phyloP scores from a whole-genome alignment of 2,113 vertebrate genomes.

The Protomyctophum bolini region DNA sequence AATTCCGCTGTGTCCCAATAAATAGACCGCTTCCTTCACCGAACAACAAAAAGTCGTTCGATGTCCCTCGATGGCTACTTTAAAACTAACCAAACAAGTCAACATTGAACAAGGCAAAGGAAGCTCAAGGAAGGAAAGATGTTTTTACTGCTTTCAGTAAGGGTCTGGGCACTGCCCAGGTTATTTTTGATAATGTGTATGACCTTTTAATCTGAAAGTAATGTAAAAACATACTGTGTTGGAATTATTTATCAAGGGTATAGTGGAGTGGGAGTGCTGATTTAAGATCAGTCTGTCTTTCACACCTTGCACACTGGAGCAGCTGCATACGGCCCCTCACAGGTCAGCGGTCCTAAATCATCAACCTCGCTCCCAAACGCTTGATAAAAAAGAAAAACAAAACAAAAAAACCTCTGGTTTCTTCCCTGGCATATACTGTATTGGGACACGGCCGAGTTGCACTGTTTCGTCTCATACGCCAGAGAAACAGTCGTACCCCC shows the following conservation, averaged over 20 bases:
- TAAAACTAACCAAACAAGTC: background rate
- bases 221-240: background rate
- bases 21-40: conserved; percentile 6
- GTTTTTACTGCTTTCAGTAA: conserved; percentile 4
- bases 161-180: background rate
- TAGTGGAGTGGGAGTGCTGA: conserved; percentile 1
- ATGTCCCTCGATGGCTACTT: too few relatives aligned
- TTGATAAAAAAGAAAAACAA: background rate
- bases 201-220: conserved; percentile 10
- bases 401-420: background rate
- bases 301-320: background rate
- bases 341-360: conserved; percentile 15
- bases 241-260: conserved; percentile 3
- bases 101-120: background rate
- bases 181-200: background rate
- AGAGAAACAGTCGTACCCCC: conserved; percentile 54
- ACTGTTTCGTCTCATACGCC: conserved; percentile 50
- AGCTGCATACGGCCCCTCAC: too few relatives aligned
- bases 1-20: conserved; percentile 66
- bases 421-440: conserved; percentile 15
- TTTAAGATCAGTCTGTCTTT: conserved; percentile 3
- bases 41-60: background rate
- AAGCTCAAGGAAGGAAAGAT: background rate
- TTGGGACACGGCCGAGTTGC: conserved; percentile 65
- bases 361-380: background rate